Conservation (phyloP, 2,888 invertebrate species). For the Leptopterna dolabrata region DNA sequence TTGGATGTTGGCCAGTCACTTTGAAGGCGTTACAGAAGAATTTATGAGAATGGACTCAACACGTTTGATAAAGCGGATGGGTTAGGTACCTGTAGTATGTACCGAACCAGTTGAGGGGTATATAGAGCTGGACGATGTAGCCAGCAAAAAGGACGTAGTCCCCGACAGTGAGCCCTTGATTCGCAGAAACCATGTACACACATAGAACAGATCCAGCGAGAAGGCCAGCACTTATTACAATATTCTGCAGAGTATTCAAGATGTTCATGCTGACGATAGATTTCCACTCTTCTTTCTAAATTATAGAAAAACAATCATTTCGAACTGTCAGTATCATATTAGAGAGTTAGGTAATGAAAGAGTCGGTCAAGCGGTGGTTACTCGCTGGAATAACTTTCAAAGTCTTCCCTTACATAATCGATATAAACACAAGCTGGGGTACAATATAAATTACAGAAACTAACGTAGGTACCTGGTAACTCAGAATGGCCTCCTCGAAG, state of each 20-base stretch:
- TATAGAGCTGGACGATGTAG: conserved; percentile 93
- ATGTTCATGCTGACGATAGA: conserved; percentile 87
- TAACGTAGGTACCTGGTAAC: conserved; percentile 76
- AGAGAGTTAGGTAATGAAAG: too few relatives aligned
- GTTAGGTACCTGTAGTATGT: conserved; percentile 95
- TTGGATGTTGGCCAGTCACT: too few relatives aligned
- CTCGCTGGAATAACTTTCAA: too few relatives aligned
- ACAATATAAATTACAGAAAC: not conserved
- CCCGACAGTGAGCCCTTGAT: conserved; percentile 83
- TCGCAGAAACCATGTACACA: conserved; percentile 83
- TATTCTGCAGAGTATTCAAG: conserved; percentile 90
- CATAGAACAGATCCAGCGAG: conserved; percentile 89
- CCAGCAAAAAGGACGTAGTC: conserved; percentile 96
- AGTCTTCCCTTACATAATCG: too few relatives aligned
- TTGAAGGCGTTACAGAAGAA: too few relatives aligned
- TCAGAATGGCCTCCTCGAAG: conserved; percentile 85
- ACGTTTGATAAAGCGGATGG: too few relatives aligned
- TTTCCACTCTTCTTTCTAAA: conserved; percentile 89
- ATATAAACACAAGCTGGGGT: too few relatives aligned
- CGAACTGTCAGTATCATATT: too few relatives aligned
- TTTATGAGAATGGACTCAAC: too few relatives aligned
- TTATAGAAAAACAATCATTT: conserved; percentile 63
- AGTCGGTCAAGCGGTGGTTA: too few relatives aligned
- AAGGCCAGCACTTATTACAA: conserved; percentile 88
- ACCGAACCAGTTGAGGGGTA: conserved; percentile 97